Evolutionary conservation across 2,797 vertebrate genomes (phyloP).

Genomic region (Poeciliopsis presidionis): DNA sequence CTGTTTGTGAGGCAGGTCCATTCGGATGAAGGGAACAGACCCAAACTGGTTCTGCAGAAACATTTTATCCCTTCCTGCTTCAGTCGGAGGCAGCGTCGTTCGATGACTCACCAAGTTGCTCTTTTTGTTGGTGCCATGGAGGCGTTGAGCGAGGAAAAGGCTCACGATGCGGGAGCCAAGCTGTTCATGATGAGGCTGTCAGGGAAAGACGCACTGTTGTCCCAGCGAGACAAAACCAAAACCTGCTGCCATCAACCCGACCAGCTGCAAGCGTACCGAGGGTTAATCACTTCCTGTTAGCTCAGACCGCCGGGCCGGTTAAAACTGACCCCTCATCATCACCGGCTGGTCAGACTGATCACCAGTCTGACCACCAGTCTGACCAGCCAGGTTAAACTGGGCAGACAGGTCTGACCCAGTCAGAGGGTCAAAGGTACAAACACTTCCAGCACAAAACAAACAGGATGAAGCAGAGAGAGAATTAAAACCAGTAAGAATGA

Average conservation of each 20-base stretch:
- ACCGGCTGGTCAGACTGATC: no score
- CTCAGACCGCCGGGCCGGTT: neutral
- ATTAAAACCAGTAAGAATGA: no score
- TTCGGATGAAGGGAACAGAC: neutral
- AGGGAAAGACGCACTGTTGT: slow-evolving; percentile 32
- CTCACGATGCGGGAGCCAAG: slow-evolving; percentile 6
- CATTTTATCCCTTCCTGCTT: neutral
- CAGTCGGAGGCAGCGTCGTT: neutral
- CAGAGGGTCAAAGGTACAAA: no score
- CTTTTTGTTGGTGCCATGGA: slow-evolving; percentile 16
- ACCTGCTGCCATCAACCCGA: slow-evolving; percentile 15
- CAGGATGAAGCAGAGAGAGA: no score
- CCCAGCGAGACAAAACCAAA: slow-evolving; percentile 42
- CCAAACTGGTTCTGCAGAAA: slow-evolving; percentile 7
- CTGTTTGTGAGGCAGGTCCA: neutral
- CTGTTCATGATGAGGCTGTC: slow-evolving; percentile 16
- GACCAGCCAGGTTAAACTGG: no score
- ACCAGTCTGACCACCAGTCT: no score
- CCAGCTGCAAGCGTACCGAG: slow-evolving; percentile 35
- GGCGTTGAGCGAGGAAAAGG: slow-evolving; percentile 26
- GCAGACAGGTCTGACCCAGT: no score
- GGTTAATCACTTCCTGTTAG: slow-evolving; percentile 42
- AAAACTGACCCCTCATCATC: no score
- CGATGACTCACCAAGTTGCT: slow-evolving; percentile 42
- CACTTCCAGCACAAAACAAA: no score